Conservation (phyloP, 2,113 vertebrate species). For the Chaenocephalus aceratus region DNA sequence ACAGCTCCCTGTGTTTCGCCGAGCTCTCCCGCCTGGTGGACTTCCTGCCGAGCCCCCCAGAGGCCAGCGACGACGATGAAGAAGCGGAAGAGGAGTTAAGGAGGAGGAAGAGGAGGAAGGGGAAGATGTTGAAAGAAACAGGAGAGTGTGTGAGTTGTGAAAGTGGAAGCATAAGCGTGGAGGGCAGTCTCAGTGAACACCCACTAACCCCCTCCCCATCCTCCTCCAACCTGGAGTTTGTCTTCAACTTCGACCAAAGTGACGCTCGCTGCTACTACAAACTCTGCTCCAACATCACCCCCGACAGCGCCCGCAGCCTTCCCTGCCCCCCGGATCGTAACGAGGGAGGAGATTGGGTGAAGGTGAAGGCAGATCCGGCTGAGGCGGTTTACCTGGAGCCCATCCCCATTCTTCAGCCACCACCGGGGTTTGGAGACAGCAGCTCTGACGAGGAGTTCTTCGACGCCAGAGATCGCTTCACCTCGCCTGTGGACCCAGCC, state of each 20-base stretch:
- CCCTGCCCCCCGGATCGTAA: slow-evolving; percentile 22
- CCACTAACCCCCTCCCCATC: slow-evolving; percentile 5
- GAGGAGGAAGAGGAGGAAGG: slow-evolving; percentile 48
- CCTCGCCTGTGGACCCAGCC: slow-evolving; percentile 77
- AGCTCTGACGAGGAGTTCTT: slow-evolving; percentile 98
- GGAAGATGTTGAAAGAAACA: background rate
- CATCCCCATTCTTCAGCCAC: slow-evolving; percentile 81
- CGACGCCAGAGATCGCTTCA: slow-evolving; percentile 91
- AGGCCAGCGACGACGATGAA: slow-evolving; percentile 73
- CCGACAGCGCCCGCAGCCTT: slow-evolving; percentile 81
- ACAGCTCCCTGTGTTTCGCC: slow-evolving; percentile 83
- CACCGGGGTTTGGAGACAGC: slow-evolving; percentile 90
- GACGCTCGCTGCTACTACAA: slow-evolving; percentile 86
- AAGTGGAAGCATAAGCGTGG: slow-evolving; percentile 5
- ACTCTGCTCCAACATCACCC: slow-evolving; percentile 87
- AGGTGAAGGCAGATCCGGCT: background rate
- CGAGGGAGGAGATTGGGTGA: background rate
- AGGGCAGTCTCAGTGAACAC: slow-evolving; percentile 9
- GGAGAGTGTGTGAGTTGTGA: slow-evolving; percentile 18
- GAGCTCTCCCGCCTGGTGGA: slow-evolving; percentile 81
- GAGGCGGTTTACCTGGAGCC: slow-evolving; percentile 35
- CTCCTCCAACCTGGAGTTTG: slow-evolving; percentile 67
- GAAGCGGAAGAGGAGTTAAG: slow-evolving; percentile 55
- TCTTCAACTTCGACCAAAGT: slow-evolving; percentile 82
- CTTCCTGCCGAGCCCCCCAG: slow-evolving; percentile 76